Conservation (phyloP, 2,888 invertebrate genomes). For the Heteromyza rotundicornis region DNA sequence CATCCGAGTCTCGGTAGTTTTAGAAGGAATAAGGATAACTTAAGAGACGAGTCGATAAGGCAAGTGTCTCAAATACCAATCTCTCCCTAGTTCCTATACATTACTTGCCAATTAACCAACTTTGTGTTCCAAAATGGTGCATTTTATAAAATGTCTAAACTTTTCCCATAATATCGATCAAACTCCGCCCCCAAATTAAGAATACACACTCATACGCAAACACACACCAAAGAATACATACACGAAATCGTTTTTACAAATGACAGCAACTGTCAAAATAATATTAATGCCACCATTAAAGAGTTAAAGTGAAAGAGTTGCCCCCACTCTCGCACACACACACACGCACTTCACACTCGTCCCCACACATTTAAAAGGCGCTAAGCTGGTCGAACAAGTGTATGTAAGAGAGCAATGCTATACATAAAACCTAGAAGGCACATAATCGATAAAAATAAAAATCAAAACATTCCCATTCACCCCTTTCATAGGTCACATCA, state of each 20-base stretch:
- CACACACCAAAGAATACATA: slow-evolving; percentile 15
- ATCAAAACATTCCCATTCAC: slow-evolving; percentile 28
- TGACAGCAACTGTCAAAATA: slow-evolving; percentile 45
- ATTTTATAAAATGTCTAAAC: no score
- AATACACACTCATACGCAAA: no score
- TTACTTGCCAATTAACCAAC: no score
- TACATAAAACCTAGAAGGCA: slow-evolving; percentile 9
- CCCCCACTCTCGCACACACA: slow-evolving; percentile 21
- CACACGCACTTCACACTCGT: slow-evolving; percentile 8
- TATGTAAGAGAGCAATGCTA: slow-evolving; percentile 8
- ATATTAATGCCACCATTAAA: slow-evolving; percentile 34
- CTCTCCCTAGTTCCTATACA: no score
- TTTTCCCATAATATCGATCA: slow-evolving; percentile 47
- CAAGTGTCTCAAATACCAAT: no score
- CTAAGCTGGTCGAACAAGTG: slow-evolving; percentile 33
- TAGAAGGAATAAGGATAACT: no score
- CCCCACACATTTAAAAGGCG: slow-evolving; percentile 34
- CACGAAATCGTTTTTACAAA: slow-evolving; percentile 22
- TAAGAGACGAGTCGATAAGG: no score
- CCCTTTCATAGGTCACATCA: slow-evolving; percentile 31
- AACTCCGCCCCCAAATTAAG: slow-evolving; percentile 52
- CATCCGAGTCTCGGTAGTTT: no score
- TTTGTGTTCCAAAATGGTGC: no score
- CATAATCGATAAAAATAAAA: slow-evolving; percentile 39
- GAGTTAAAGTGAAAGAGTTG: slow-evolving; percentile 20